phyloP scores from a whole-genome alignment of 2,888 invertebrate genomes.

The Phalangium opilio region DNA sequence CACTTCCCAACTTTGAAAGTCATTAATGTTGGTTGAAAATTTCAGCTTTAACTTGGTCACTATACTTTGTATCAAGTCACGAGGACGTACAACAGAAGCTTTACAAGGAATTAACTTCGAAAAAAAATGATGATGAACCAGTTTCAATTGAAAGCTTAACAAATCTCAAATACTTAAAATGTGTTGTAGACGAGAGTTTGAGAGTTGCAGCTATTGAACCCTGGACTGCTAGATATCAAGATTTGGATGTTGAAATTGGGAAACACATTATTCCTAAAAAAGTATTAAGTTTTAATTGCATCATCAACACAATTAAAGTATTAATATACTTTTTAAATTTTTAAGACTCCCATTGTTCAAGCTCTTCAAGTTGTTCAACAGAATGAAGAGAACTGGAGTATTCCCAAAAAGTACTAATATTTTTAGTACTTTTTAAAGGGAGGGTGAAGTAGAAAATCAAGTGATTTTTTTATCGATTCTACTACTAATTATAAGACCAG shows the following conservation, averaged over 20 bases:
- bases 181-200: slow-evolving; percentile 31
- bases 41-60: slow-evolving; percentile 30
- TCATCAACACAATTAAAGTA: no score
- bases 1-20: no score
- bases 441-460: no score
- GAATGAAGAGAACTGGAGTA: slow-evolving; percentile 26
- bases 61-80: slow-evolving; percentile 31
- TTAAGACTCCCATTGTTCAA: slow-evolving; percentile 31
- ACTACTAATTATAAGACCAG: no score
- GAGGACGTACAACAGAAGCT: slow-evolving; percentile 28
- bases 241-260: slow-evolving; percentile 29
- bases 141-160: no score
- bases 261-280: slow-evolving; percentile 31
- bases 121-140: no score
- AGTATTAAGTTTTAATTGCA: not conserved
- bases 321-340: not conserved
- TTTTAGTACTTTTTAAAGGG: not conserved
- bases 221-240: slow-evolving; percentile 28
- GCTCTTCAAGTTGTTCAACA: slow-evolving; percentile 29
- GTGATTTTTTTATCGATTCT: no score
- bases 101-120: slow-evolving; percentile 23
- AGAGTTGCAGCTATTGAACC: slow-evolving; percentile 29
- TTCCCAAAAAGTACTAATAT: slow-evolving; percentile 27
- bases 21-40: not conserved
- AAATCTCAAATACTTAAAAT: slow-evolving; percentile 26